Percentiles rank a stretch among this genome's conserved stretches.
These are phyloP conservation scores for Drepanosiphum platanoidis DNA, from an alignment of 2,888 invertebrate genomes.

Conservation along the genomic window DNA sequence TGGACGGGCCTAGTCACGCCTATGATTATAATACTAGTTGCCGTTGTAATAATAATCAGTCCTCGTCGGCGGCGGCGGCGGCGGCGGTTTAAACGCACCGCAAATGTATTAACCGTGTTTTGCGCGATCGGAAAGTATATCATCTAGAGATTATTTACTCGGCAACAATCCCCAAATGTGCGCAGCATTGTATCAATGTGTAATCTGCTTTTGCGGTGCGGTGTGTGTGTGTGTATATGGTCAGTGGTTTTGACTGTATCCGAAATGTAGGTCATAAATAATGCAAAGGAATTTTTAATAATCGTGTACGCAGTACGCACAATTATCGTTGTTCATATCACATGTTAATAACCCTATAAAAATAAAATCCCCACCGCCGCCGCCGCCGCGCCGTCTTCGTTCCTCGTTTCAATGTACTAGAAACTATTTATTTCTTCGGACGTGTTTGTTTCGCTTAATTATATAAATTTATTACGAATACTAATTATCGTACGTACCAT, in stretches of 20 bases:
- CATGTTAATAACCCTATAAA: not conserved
- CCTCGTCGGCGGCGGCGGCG: too few relatives aligned
- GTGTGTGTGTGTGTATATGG: too few relatives aligned
- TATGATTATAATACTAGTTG: too few relatives aligned
- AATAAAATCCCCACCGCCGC: too few relatives aligned
- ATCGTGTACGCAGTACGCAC: not conserved
- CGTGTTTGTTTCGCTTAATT: not conserved
- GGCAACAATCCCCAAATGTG: not conserved
- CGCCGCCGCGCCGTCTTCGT: not conserved
- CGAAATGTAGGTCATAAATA: constrained; percentile 9
- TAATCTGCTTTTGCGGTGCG: not conserved
- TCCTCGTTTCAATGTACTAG: constrained; percentile 10
- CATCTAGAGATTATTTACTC: constrained; percentile 21
- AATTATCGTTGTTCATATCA: constrained; percentile 8
- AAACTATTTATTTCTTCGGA: not conserved
- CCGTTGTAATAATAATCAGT: too few relatives aligned
- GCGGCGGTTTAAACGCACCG: not conserved
- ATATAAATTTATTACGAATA: not conserved
- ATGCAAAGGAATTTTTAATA: constrained; percentile 25
- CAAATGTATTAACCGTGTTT: constrained; percentile 18
- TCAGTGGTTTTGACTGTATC: constrained; percentile 2
- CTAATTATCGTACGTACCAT: not conserved
- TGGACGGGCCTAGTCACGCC: too few relatives aligned
- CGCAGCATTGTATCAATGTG: not conserved
- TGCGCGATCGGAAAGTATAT: constrained; percentile 18